Base-by-base conservation (phyloP, 2,797 vertebrate genomes). In the Gallinago solitaria region DNA sequence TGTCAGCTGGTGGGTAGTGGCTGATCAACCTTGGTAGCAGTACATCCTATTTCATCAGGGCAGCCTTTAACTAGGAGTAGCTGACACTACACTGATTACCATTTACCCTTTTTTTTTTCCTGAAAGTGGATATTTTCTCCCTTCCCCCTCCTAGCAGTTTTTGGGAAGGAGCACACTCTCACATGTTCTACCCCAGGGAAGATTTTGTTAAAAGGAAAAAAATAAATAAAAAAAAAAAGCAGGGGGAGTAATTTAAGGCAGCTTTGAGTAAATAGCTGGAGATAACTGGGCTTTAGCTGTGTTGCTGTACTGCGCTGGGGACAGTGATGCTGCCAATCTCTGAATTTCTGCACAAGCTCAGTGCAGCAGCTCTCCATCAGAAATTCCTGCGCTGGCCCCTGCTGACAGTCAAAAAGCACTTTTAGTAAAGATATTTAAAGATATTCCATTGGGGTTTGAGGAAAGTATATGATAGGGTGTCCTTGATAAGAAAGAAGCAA, bases 31-130 rank as follows among this genome's bases (percentile, higher is more conserved):
- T 1, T 23, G 61, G 39, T 20, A 70, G 77, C 45, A 78, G 28
- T 30, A 56, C 39, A 5, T 35, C 74, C 19, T 14, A 0, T n/a
- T 39, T 35, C 50, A 43, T 23, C 50, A 61, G n/a, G 5, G 11
- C 47, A 54, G 56, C 32, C 56, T 65, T 53, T 9, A 53, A 37
- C 39, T 7, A 3, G 5, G 11, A 25, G 21, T 8, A 13, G 51
- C 4, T 50, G 69, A 43, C 10, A 3, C 14, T 64, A 65, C 63
- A 74, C 25, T 48, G 30, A 41, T 32, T 53, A 10, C 57, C 24
- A 12, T 57, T 68, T 33, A 24, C 7, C 18, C 30, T 0, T 0
- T 0, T 53, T 0, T 53, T 43, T 53, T 23, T 25, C 45, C 41
- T 9, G 10, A 2, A 28, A 33, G 53, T 21, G 57, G 32, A 12